Evolutionary conservation across 2,797 vertebrate species (phyloP), one percentile per base, ranked within the genome.

Genomic region (Botia kubotai): DNA sequence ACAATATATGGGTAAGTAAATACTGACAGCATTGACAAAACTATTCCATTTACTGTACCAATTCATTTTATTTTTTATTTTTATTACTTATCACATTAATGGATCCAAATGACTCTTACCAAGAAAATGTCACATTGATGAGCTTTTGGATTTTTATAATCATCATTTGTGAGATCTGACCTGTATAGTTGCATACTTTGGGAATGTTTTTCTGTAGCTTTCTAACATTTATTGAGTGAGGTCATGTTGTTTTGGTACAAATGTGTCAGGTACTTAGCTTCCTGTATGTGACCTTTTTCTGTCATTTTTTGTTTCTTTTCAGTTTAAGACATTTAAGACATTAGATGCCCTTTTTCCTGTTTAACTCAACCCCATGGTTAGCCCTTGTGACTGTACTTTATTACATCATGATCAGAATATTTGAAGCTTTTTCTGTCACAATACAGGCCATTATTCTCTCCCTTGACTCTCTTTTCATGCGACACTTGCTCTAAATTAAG

Each of bases 401-500:
- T 63, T 60, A 70, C 70, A 65, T 62, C 68, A 39, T 70, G 26
- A 67, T 75, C 26, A 60, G 46, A 76, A 77, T 11, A 43, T 65
- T 55, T 21, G 21, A 13, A 50, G 39, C 72, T 80, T 69, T 65
- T 69, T 70, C 43, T 55, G n/a, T 50, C n/a, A 82, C 26, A 73
- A 75, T 19, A 21, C 10, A n/a, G 33, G 53, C 69, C 43, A n/a
- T 80, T 77, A 76, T 83, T 60, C 43, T 79, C 74, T 70, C 39
- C 67, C 57, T 14, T 19, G 48, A 14, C 26, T 65, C 16, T 36
- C 72, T 10, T 43, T 39, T 65, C 72, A 19, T 60, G 17, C n/a
- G 79, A 74, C 72, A 14, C 62, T 73, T 52, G 21, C 33, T 68
- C 72, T 70, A 74, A 82, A 79, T 79, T 55, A 82, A 83, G 82